A percentile compares a stretch with the other conserved stretches of the same genome.
These are phyloP conservation scores for Chroicocephalus ridibundus DNA, from an alignment of 2,113 vertebrate genomes.

Conservation along the genomic window DNA sequence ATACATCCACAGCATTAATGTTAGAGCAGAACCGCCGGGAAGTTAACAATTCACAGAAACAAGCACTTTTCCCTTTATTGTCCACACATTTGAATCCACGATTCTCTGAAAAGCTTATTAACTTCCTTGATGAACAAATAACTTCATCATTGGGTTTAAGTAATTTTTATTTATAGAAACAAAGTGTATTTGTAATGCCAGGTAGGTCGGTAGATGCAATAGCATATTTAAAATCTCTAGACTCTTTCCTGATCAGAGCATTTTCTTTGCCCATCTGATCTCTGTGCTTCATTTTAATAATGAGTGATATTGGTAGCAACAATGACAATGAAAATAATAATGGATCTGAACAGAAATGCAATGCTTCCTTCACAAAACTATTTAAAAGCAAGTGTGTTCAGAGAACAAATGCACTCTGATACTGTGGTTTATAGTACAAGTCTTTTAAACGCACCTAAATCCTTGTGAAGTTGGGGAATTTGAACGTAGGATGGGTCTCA, in stretches of 20 bases:
- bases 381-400: neutral
- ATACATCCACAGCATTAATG: neutral
- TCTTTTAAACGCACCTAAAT: neutral
- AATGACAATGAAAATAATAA: neutral
- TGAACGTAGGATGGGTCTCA: neutral
- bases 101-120: neutral
- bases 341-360: neutral
- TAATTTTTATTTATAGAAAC: constrained; percentile 12
- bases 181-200: neutral
- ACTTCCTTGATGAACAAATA: constrained; percentile 23
- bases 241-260: neutral
- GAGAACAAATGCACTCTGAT: neutral
- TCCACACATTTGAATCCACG: neutral
- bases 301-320: neutral
- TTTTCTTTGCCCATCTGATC: neutral
- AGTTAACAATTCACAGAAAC: constrained; percentile 42
- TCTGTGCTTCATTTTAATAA: neutral
- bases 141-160: neutral
- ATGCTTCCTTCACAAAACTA: neutral
- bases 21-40: neutral
- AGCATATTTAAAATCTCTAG: neutral
- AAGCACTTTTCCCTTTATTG: constrained; percentile 24
- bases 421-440: neutral
- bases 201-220: neutral
- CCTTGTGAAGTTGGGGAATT: neutral